phyloP scores from a whole-genome alignment of 1,140 invertebrate genomes.

The Bombus turneri region DNA sequence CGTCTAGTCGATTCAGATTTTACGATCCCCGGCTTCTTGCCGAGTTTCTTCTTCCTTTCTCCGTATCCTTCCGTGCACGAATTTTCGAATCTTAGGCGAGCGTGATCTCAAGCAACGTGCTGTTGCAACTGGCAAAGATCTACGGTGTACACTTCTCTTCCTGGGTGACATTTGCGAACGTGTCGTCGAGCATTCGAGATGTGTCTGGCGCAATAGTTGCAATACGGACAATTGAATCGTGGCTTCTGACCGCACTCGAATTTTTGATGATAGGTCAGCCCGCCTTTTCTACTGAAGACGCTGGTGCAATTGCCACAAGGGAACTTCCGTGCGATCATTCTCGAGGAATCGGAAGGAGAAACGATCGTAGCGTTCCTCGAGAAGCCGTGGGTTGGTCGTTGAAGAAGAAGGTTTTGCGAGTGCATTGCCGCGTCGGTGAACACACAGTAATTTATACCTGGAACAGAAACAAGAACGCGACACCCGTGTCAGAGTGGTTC shows the following conservation, averaged over 20 bases:
- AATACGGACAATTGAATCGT: slow-evolving; percentile 84
- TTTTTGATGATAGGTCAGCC: slow-evolving; percentile 84
- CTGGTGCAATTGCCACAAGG: slow-evolving; percentile 61
- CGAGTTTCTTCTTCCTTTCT: not conserved
- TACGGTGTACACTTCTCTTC: slow-evolving; percentile 79
- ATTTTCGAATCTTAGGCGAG: not conserved
- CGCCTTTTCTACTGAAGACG: slow-evolving; percentile 63
- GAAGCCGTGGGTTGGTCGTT: not conserved
- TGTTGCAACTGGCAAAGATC: slow-evolving; percentile 48
- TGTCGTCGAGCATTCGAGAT: slow-evolving; percentile 69
- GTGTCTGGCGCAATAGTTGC: slow-evolving; percentile 72
- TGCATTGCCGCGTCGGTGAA: not conserved
- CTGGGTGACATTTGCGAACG: slow-evolving; percentile 86
- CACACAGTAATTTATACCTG: slow-evolving; percentile 53
- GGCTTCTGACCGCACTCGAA: slow-evolving; percentile 87
- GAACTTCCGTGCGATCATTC: slow-evolving; percentile 20
- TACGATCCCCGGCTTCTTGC: not conserved
- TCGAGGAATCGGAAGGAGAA: not conserved
- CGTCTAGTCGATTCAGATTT: not conserved
- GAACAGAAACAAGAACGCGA: slow-evolving; percentile 58
- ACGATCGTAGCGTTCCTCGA: not conserved
- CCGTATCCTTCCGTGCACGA: not conserved
- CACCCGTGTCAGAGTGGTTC: slow-evolving; percentile 41
- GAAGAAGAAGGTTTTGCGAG: slow-evolving; percentile 13
- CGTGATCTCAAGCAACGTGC: slow-evolving; percentile 20